phyloP scores from a whole-genome alignment of 1,140 invertebrate species.

The Leucophenga varia region DNA sequence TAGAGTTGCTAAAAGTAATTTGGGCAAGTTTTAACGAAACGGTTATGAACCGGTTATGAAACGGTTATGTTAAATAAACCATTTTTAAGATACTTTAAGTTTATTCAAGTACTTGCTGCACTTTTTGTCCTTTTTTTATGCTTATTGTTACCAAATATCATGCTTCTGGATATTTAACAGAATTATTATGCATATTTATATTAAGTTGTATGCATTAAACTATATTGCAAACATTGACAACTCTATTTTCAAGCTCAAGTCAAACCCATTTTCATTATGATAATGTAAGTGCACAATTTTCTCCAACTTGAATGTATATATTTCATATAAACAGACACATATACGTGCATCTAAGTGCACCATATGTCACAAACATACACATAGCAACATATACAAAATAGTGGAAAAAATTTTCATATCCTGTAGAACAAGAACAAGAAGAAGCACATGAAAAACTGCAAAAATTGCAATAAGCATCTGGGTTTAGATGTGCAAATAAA shows the following conservation, averaged over 20 bases:
- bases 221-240: constrained; percentile 18
- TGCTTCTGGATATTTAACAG: too few relatives aligned
- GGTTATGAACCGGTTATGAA: too few relatives aligned
- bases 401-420: constrained; percentile 44
- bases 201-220: background rate
- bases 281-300: constrained; percentile 52
- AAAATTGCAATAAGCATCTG: constrained; percentile 35
- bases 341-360: too few relatives aligned
- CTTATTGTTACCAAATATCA: too few relatives aligned
- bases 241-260: constrained; percentile 43
- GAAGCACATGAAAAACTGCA: constrained; percentile 54
- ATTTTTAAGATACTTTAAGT: too few relatives aligned
- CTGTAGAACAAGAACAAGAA: constrained; percentile 33
- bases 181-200: background rate
- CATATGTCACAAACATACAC: background rate
- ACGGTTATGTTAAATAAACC: too few relatives aligned
- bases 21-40: too few relatives aligned
- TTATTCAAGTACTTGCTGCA: too few relatives aligned
- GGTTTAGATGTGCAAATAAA: too few relatives aligned
- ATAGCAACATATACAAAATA: background rate
- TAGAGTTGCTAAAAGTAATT: too few relatives aligned
- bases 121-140: too few relatives aligned
- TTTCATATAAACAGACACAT: constrained; percentile 19
- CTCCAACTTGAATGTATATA: constrained; percentile 43
- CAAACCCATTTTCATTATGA: constrained; percentile 52